Percentiles rank a stretch among this genome's conserved stretches.
Conservation (phyloP, 2,113 vertebrate genomes). For the Vireo altiloquus region DNA sequence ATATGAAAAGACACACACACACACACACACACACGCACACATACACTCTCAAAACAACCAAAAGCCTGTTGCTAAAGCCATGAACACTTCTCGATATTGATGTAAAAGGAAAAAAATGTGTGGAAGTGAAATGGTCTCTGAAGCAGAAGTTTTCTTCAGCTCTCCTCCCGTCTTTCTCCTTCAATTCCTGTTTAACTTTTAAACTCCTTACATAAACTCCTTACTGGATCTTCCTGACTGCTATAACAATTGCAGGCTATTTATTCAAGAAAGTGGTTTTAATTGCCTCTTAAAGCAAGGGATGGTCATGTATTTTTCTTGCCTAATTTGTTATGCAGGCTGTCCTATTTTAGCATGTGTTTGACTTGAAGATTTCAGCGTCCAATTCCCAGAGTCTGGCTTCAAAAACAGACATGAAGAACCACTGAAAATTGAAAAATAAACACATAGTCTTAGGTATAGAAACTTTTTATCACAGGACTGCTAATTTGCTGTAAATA, state of each 20-base stretch:
- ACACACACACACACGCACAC: not conserved
- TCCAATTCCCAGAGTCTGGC: not conserved
- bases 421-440: not conserved
- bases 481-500: not conserved
- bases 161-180: not conserved
- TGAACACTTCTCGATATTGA: slow-evolving; percentile 67
- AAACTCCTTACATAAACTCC: not conserved
- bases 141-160: not conserved
- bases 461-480: not conserved
- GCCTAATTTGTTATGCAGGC: not conserved
- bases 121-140: slow-evolving; percentile 64
- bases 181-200: slow-evolving; percentile 27
- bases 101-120: slow-evolving; percentile 32
- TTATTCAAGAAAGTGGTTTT: slow-evolving; percentile 45
- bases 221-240: not conserved
- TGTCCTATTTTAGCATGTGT: not conserved
- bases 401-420: not conserved
- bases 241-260: not conserved
- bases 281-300: slow-evolving; percentile 52
- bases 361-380: slow-evolving; percentile 3
- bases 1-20: slow-evolving; percentile 78
- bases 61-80: slow-evolving; percentile 76
- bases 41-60: not conserved
- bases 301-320: slow-evolving; percentile 10
- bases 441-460: not conserved